Evolutionary conservation across 2,888 invertebrate species (phyloP).

Genomic region (Didymodactylos carnosus): DNA sequence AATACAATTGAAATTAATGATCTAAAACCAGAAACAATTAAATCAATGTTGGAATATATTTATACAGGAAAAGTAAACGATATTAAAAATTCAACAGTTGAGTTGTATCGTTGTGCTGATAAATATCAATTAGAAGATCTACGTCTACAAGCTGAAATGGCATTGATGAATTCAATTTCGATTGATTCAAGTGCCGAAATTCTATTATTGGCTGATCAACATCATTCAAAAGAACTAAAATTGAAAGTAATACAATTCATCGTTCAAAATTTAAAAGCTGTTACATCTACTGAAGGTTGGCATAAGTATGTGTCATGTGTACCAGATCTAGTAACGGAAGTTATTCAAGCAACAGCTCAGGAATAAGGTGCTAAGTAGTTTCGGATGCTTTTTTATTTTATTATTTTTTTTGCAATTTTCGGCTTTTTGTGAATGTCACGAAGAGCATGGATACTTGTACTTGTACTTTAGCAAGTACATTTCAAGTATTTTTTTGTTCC

Average conservation of each 20-base stretch:
- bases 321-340: neutral
- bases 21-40: slow-evolving; percentile 4
- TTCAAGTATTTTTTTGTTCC: too few relatives aligned
- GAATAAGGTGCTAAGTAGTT: too few relatives aligned
- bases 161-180: neutral
- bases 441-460: too few relatives aligned
- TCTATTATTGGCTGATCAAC: neutral
- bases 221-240: neutral
- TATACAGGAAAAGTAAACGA: slow-evolving; percentile 8
- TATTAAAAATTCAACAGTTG: neutral
- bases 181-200: neutral
- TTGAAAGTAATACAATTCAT: neutral
- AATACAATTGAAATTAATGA: slow-evolving; percentile 8
- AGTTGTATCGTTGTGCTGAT: slow-evolving; percentile 12
- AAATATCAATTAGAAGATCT: slow-evolving; percentile 8
- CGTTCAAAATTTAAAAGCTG: neutral
- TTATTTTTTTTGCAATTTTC: too few relatives aligned
- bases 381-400: too few relatives aligned
- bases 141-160: neutral
- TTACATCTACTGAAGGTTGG: neutral
- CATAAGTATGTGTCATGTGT: neutral
- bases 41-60: slow-evolving; percentile 11
- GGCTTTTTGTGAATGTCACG: too few relatives aligned
- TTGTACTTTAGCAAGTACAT: too few relatives aligned
- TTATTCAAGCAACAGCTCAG: neutral